Base-by-base conservation (phyloP, 2,113 vertebrate species). In the Peromyscus polionotus region DNA sequence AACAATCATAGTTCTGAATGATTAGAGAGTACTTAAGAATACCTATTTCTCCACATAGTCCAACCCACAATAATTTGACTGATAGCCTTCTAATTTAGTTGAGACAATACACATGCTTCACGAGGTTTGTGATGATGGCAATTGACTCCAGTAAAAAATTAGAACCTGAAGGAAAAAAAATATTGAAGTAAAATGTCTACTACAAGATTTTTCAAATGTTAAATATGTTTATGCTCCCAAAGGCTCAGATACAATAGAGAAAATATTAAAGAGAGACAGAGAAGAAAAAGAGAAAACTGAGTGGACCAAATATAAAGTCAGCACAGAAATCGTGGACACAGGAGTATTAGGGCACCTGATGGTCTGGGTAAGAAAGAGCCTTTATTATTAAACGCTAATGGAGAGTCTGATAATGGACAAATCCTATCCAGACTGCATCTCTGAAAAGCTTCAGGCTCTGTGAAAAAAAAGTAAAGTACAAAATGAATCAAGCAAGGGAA, bases 321-420 rank as follows among this genome's bases (percentile, higher is more conserved):
- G 51, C 22, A 77, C 10, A 90, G 51, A 57, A 81, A 94, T 94
- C 54, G 83, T 54, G 7, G 45, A 59, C 42, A 63, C 0, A 57
- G 61, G 28, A 67, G 16, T 12, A 63, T 13, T 17, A 31, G 12
- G 42, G 3, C 16, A 77, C 73, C 22, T 88, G 31, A 24, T 87
- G 67, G 92, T 77, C 63, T 72, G 79, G 22, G 28, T 48, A 90
- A 87, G 26, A 70, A 75, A 75, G 16, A 76, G 3, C 1, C 75
- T 94, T 48, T 90, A 92, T 92, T 57, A 83, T 26, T 67, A 90
- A 67, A 92, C 54, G 11, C n/a, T 89, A 77, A 10, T 16, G 9
- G 76, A 87, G 10, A 75, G 2, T 86, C 42, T 72, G n/a, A 94
- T 51, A 51, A 90, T 0, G 16, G 16, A 68, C 14, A 97, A 89